Conservation (phyloP, 2,888 invertebrate species). For the Leptopilina myrica region DNA sequence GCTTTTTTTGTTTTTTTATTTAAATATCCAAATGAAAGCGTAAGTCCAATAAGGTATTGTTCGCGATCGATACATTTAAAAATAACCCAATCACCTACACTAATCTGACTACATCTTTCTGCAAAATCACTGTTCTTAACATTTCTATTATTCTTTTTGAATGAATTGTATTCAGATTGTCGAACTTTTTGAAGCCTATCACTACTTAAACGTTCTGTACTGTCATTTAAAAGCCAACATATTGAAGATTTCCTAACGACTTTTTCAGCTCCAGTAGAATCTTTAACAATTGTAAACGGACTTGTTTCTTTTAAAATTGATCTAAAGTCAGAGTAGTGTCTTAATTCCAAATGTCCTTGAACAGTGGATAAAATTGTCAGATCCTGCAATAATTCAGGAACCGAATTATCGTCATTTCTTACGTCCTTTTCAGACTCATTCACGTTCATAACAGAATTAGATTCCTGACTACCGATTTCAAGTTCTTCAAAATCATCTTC, state of each 20-base stretch:
- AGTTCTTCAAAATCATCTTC: conserved; percentile 4
- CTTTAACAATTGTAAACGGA: conserved; percentile 17
- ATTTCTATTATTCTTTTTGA: conserved; percentile 7
- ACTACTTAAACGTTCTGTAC: conserved; percentile 30
- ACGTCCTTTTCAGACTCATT: not conserved
- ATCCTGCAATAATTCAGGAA: conserved; percentile 14
- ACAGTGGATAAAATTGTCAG: too few species aligned
- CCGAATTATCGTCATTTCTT: not conserved
- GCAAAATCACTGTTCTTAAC: not conserved
- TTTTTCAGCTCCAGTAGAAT: conserved; percentile 21
- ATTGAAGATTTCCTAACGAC: conserved; percentile 43
- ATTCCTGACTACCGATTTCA: not conserved
- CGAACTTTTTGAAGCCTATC: conserved; percentile 29
- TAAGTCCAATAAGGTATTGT: conserved; percentile 43
- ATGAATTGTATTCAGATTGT: conserved; percentile 9
- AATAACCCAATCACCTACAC: conserved; percentile 46
- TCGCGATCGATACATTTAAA: conserved; percentile 37
- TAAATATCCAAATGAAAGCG: conserved; percentile 38
- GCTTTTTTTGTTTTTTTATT: conserved; percentile 41
- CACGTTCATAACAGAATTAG: not conserved
- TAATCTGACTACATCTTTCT: conserved; percentile 33
- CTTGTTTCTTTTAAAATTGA: not conserved
- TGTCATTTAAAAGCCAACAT: conserved; percentile 39
- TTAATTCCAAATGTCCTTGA: too few species aligned
- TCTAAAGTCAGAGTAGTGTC: not conserved